phyloP scores from a whole-genome alignment of 2,797 vertebrate genomes.

The Cuniculus paca region DNA sequence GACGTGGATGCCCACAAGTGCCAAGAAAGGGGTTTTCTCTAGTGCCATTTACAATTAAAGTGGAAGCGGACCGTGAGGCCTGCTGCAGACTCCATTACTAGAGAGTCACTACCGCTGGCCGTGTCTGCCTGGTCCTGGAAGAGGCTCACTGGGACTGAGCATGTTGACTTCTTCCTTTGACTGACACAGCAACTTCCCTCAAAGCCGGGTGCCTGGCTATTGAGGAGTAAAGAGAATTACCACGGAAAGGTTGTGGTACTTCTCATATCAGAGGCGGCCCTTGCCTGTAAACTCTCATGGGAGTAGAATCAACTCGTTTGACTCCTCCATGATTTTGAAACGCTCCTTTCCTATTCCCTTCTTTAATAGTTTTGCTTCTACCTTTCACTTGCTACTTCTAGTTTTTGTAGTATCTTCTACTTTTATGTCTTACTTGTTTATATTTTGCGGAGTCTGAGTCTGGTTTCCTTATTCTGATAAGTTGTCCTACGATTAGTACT shows the following conservation, averaged over 20 bases:
- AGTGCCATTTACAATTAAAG: not conserved
- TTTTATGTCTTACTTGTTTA: not conserved
- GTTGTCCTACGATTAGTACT: not conserved
- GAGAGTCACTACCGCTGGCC: not conserved
- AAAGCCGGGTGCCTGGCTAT: not conserved
- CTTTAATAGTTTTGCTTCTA: not conserved
- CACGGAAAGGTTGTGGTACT: not conserved
- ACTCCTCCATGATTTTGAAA: not conserved
- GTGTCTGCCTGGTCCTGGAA: not conserved
- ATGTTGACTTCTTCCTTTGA: not conserved
- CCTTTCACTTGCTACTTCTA: not conserved
- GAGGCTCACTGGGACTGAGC: not conserved
- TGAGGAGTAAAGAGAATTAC: not conserved
- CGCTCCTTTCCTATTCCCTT: not conserved
- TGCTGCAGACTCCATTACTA: not conserved
- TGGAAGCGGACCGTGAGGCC: not conserved
- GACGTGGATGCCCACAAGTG: too few species aligned
- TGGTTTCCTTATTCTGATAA: not conserved
- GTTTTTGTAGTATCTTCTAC: not conserved
- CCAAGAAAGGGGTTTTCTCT: not conserved
- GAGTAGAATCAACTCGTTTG: not conserved
- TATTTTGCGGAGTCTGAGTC: not conserved
- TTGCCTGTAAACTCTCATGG: not conserved
- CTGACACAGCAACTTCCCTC: not conserved
- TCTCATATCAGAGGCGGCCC: not conserved